Evolutionary conservation across 2,113 vertebrate genomes (phyloP).

Genomic region (Coreoperca whiteheadi): DNA sequence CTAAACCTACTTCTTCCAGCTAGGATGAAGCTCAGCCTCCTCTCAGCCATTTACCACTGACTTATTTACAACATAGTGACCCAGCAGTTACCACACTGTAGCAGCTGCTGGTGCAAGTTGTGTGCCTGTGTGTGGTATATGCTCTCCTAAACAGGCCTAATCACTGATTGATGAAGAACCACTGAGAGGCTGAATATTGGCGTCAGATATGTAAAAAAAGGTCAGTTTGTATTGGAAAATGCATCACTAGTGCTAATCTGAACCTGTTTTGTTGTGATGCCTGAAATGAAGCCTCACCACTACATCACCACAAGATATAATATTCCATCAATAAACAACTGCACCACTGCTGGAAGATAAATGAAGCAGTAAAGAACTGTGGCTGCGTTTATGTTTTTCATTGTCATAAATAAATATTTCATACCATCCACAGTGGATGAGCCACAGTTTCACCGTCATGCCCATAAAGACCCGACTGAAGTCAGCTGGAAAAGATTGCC

Average conservation of each 20-base stretch:
- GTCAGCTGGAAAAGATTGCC: conserved; percentile 49
- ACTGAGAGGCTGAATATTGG: conserved; percentile 9
- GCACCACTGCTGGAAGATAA: conserved; percentile 22
- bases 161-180: conserved; percentile 1
- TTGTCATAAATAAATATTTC: conserved; percentile 55
- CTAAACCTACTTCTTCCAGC: not conserved
- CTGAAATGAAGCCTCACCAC: not conserved
- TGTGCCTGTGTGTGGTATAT: not conserved
- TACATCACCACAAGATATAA: not conserved
- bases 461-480: conserved; percentile 32
- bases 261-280: not conserved
- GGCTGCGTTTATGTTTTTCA: conserved; percentile 13
- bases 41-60: conserved; percentile 21
- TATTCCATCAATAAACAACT: conserved; percentile 20
- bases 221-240: not conserved
- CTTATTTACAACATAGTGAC: conserved; percentile 39
- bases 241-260: not conserved
- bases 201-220: not conserved
- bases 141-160: conserved; percentile 9
- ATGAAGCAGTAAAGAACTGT: conserved; percentile 32
- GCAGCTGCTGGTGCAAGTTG: conserved; percentile 23
- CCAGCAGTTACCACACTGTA: conserved; percentile 21
- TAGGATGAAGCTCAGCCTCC: conserved; percentile 7
- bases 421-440: conserved; percentile 36
- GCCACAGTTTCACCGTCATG: conserved; percentile 35